Evolutionary conservation across 2,113 vertebrate species (phyloP).

Genomic region (Solea senegalensis): DNA sequence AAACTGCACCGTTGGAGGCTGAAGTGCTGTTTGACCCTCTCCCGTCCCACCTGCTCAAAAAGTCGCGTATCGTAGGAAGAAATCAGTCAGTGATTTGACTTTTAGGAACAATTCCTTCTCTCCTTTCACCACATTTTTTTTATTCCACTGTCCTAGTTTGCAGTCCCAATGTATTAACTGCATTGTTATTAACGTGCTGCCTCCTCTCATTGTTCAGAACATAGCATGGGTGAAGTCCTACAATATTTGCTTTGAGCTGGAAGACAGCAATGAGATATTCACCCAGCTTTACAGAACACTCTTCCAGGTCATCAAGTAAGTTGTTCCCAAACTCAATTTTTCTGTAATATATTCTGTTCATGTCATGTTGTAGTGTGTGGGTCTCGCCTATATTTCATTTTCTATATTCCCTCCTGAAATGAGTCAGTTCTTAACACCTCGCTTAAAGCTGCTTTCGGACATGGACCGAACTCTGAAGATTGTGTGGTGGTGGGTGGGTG

Average conservation of each 20-base stretch:
- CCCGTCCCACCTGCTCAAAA: no score
- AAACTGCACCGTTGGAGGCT: no score
- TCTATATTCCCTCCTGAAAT: background rate
- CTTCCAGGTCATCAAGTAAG: conserved; percentile 99
- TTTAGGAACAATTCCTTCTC: no score
- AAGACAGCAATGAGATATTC: conserved; percentile 99
- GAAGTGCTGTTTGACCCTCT: no score
- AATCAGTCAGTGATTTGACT: background rate
- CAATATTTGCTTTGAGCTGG: conserved; percentile 99
- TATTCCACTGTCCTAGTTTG: background rate
- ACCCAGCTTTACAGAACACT: conserved; percentile 97
- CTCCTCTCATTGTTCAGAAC: conserved; percentile 82
- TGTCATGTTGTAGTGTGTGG: no score
- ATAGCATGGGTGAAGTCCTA: conserved; percentile 99
- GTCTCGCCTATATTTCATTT: background rate
- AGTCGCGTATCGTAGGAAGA: no score
- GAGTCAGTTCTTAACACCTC: no score
- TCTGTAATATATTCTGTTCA: no score
- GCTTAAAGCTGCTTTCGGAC: no score
- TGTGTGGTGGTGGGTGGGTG: no score
- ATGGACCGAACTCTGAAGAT: no score
- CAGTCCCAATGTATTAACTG: background rate
- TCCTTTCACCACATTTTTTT: no score
- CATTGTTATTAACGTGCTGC: background rate
- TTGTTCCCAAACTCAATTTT: conserved; percentile 31